Evolutionary conservation across 2,113 vertebrate genomes (phyloP), one percentile per base, ranked within the genome.

Genomic region (Caracal caracal): DNA sequence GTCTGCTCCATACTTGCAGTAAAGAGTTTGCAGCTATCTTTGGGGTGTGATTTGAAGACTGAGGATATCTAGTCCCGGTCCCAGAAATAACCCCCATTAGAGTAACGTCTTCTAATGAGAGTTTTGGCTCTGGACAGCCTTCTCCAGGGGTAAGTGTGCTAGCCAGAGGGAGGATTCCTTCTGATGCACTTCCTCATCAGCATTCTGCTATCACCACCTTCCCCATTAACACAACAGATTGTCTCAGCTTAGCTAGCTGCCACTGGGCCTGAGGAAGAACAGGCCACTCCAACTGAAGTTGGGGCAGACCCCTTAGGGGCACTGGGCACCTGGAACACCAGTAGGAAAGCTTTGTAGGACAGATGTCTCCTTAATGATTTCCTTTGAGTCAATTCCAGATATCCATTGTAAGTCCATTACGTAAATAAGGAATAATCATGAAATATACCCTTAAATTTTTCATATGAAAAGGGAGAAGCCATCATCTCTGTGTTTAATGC

Each of bases 241-340:
- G n/a, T 65, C 15, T 30, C 75, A 61, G 63, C 35, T 75, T 4
- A 40, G 17, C 22, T 20, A n/a, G 68, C 24, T 93, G 51, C 35
- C 56, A 28, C 28, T 9, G 17, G 28, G 73, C 24, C 17, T 5
- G 9, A 68, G 3, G 47, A 66, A 86, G 24, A 10, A 20, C 3
- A 20, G 10, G 1, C 6, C 15, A 37, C 16, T 47, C 35, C 11
- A 13, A 8, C 51, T 15, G 10, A 56, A 30, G 5, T 15, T 33
- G 24, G 43, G 59, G 68, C 40, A 66, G 68, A 51, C 66, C 13
- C 33, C 28, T 0, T 6, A 8, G 40, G 22, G 1, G 6, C 11
- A 0, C 0, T 12, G 6, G 11, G 40, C 6, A 19, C 10, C 13
- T 1, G 0, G 30, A 53, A 5, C 26, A 28, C 16, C 20, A 33